Evolutionary conservation across 2,797 vertebrate species (phyloP).

Genomic region (Echiichthys vipera): DNA sequence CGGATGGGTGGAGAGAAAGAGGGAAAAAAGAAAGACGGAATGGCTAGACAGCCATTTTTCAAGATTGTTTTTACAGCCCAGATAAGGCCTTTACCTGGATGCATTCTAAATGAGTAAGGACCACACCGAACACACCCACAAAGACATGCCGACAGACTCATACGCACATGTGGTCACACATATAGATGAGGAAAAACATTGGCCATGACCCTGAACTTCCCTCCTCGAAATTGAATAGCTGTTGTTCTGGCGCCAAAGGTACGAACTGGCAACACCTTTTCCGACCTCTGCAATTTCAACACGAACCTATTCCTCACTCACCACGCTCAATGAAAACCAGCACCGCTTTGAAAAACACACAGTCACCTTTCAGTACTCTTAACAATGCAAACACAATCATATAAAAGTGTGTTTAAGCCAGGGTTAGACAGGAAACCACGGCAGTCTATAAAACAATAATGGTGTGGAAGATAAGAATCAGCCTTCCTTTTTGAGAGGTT

Average conservation of each 20-base stretch:
- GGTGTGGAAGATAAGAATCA: slow-evolving; percentile 62
- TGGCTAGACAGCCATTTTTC: slow-evolving; percentile 47
- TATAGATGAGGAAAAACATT: slow-evolving; percentile 17
- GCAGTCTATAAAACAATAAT: slow-evolving; percentile 64
- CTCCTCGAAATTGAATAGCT: slow-evolving; percentile 62
- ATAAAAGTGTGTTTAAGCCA: slow-evolving; percentile 24
- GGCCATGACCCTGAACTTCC: slow-evolving; percentile 62
- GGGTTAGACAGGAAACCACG: slow-evolving; percentile 46
- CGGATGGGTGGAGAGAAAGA: slow-evolving; percentile 22
- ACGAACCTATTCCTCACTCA: slow-evolving; percentile 46
- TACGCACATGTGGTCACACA: background rate
- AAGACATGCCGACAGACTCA: background rate
- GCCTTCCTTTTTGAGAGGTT: slow-evolving; percentile 46
- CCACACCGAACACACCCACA: slow-evolving; percentile 15
- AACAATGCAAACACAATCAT: slow-evolving; percentile 34
- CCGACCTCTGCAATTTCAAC: slow-evolving; percentile 43
- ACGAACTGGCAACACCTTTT: slow-evolving; percentile 59
- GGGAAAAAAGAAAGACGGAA: slow-evolving; percentile 24
- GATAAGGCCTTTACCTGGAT: slow-evolving; percentile 56
- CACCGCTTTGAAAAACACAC: slow-evolving; percentile 36
- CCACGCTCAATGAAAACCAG: slow-evolving; percentile 33
- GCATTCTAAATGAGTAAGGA: slow-evolving; percentile 40
- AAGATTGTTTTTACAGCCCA: slow-evolving; percentile 63
- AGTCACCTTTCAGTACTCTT: slow-evolving; percentile 20
- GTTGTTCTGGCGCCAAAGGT: slow-evolving; percentile 43